These are phyloP conservation scores for Hyppa rectilinea DNA, from an alignment of 2,888 invertebrate species.

Conservation along the genomic window DNA sequence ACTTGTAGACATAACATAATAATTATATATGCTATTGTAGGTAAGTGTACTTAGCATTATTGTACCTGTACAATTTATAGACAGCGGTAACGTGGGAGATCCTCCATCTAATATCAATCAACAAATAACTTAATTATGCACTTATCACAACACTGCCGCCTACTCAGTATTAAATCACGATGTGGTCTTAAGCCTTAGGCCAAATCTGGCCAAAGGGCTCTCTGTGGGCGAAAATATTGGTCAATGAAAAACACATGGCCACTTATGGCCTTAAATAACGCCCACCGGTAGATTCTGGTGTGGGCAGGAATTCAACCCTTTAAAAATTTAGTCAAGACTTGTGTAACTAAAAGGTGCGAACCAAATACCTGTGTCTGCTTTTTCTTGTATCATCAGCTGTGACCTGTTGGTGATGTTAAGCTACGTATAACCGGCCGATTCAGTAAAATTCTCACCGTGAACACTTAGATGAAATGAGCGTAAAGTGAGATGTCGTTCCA, in stretches of 20 bases:
- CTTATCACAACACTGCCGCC: slow-evolving; percentile 36
- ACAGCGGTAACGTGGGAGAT: slow-evolving; percentile 29
- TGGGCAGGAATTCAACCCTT: slow-evolving; percentile 53
- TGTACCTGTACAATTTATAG: no score
- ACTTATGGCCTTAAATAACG: slow-evolving; percentile 53
- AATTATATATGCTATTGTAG: not conserved
- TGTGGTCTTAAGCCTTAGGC: slow-evolving; percentile 14
- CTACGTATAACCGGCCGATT: no score
- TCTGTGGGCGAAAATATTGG: slow-evolving; percentile 60
- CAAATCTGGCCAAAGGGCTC: slow-evolving; percentile 55
- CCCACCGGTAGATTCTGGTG: slow-evolving; percentile 44
- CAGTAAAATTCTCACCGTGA: no score
- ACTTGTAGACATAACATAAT: no score
- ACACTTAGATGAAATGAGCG: no score
- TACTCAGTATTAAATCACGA: slow-evolving; percentile 30
- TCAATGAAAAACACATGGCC: slow-evolving; percentile 49
- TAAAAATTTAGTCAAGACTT: slow-evolving; percentile 9
- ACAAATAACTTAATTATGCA: slow-evolving; percentile 37
- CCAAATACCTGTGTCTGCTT: no score
- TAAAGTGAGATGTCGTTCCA: no score
- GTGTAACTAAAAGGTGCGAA: no score
- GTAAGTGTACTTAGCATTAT: not conserved
- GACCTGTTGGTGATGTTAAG: no score
- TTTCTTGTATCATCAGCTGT: no score
- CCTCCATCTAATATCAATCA: slow-evolving; percentile 15